Conservation (phyloP, 2,113 vertebrate genomes). For the Sprattus sprattus region DNA sequence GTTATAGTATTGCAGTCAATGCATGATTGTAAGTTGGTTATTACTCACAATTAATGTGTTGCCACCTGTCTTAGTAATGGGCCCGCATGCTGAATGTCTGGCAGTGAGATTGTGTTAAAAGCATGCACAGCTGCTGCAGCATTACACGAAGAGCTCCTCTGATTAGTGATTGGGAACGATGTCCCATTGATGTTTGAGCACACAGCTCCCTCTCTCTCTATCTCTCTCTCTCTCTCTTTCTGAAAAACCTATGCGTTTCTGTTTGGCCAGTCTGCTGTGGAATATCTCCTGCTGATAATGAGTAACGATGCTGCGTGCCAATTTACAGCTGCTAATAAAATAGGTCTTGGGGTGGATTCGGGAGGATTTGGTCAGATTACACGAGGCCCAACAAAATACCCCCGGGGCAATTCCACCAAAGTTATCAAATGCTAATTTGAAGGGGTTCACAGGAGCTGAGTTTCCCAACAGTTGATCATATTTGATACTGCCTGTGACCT, state of each 20-base stretch:
- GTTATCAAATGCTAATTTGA: constrained; percentile 2
- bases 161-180: constrained; percentile 22
- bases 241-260: background rate
- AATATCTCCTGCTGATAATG: background rate
- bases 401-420: background rate
- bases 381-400: background rate
- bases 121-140: constrained; percentile 59
- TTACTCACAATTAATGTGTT: constrained; percentile 14
- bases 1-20: background rate
- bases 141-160: constrained; percentile 53
- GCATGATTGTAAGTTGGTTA: background rate
- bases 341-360: background rate
- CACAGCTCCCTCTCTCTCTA: background rate
- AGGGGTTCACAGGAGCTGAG: background rate
- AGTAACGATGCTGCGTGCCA: background rate
- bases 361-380: constrained; percentile 14
- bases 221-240: background rate
- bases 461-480: background rate
- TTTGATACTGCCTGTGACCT: background rate
- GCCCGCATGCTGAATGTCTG: constrained; percentile 46
- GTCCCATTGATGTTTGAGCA: background rate
- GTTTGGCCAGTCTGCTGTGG: background rate
- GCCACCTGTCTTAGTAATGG: constrained; percentile 18
- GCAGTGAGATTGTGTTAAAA: constrained; percentile 40
- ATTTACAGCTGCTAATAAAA: background rate